phyloP scores from a whole-genome alignment of 2,888 invertebrate genomes.

The Hymenopus coronatus region DNA sequence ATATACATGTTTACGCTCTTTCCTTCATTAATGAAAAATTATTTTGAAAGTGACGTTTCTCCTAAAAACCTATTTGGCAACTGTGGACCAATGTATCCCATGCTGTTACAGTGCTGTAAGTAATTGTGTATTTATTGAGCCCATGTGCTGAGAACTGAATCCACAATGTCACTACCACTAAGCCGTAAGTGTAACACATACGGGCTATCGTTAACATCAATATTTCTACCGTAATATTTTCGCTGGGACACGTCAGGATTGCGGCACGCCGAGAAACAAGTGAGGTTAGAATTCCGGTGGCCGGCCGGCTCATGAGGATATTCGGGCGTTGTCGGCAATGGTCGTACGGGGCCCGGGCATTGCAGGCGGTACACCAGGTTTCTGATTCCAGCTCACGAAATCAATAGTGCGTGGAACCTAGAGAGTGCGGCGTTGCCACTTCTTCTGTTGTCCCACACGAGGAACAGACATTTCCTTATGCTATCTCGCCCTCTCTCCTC shows the following conservation, averaged over 20 bases:
- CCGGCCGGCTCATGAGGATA: neutral
- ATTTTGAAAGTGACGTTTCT: too few species aligned
- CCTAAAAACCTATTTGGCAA: too few species aligned
- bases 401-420: constrained; percentile 36
- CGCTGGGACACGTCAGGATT: neutral
- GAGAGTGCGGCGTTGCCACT: constrained; percentile 33
- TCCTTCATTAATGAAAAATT: too few species aligned
- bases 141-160: neutral
- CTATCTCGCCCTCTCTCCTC: neutral
- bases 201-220: too few species aligned
- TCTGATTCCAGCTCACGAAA: constrained; percentile 35
- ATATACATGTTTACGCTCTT: too few species aligned
- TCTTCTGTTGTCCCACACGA: constrained; percentile 25
- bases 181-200: too few species aligned
- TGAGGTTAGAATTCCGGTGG: constrained; percentile 13
- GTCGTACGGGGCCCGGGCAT: neutral
- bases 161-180: neutral
- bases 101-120: too few species aligned
- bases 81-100: too few species aligned
- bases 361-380: constrained; percentile 21
- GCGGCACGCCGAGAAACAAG: neutral
- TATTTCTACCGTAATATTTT: neutral
- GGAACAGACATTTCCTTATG: neutral
- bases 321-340: constrained; percentile 21
- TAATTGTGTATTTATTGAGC: too few species aligned